Conservation (phyloP, 2,888 invertebrate species). For the Neuroscelio doddi region DNA sequence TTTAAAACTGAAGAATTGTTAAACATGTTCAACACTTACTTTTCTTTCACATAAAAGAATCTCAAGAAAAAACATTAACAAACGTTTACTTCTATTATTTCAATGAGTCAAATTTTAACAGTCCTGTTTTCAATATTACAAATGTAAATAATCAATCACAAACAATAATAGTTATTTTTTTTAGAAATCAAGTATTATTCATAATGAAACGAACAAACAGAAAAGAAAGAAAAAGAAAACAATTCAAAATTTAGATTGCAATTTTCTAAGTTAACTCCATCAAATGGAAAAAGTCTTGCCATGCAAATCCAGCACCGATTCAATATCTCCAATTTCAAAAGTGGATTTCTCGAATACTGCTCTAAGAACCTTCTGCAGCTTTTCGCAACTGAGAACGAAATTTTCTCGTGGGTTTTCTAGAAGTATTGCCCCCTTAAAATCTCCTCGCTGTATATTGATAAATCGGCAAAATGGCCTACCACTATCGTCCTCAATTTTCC, state of each 20-base stretch:
- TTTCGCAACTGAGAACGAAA: conserved; percentile 36
- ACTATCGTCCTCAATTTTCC: conserved; percentile 39
- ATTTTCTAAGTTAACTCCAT: too few relatives aligned
- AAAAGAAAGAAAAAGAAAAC: conserved; percentile 2
- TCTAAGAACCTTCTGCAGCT: conserved; percentile 42
- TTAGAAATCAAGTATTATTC: too few relatives aligned
- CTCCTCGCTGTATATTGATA: conserved; percentile 76
- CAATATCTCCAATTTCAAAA: not conserved
- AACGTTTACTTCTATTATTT: too few relatives aligned
- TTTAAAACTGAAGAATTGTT: too few relatives aligned
- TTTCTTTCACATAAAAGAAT: too few relatives aligned
- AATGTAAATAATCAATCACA: too few relatives aligned
- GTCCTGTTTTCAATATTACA: too few relatives aligned
- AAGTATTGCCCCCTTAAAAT: conserved; percentile 75
- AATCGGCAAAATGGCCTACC: conserved; percentile 76
- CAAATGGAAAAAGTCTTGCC: conserved; percentile 37
- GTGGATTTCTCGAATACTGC: conserved; percentile 18
- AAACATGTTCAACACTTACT: too few relatives aligned
- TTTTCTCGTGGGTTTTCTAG: conserved; percentile 80
- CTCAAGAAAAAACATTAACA: too few relatives aligned
- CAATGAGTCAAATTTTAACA: too few relatives aligned
- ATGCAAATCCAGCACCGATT: conserved; percentile 25
- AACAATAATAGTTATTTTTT: too few relatives aligned
- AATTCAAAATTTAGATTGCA: not conserved
- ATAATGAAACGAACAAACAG: too few relatives aligned